phyloP scores from a whole-genome alignment of 2,113 vertebrate species.

The Eublepharis macularius region DNA sequence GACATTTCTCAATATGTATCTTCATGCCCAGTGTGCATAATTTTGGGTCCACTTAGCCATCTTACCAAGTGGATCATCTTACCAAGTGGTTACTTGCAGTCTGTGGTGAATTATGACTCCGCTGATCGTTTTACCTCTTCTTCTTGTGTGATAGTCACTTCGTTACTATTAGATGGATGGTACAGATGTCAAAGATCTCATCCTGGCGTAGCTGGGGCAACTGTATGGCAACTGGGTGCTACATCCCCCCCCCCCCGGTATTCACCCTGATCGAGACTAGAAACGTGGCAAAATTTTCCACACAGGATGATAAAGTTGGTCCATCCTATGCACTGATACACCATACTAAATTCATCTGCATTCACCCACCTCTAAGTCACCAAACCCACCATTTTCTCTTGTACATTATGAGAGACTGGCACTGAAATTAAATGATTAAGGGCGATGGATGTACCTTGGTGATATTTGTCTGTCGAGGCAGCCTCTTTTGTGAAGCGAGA shows the following conservation, averaged over 20 bases:
- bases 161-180: no score
- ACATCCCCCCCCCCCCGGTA: no score
- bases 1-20: no score
- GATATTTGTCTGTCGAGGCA: slow-evolving; percentile 26
- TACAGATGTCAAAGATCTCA: not conserved
- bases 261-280: no score
- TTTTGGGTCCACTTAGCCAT: no score
- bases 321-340: not conserved
- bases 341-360: not conserved
- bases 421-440: slow-evolving; percentile 21
- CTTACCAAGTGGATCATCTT: no score
- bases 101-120: not conserved
- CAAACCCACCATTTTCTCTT: not conserved
- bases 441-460: slow-evolving; percentile 37
- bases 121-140: not conserved
- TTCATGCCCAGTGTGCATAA: no score
- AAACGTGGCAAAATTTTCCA: no score
- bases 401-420: not conserved
- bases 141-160: not conserved
- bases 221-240: not conserved
- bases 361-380: no score
- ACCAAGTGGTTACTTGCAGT: not conserved
- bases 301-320: not conserved
- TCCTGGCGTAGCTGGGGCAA: not conserved
- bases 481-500: slow-evolving; percentile 24